phyloP scores from a whole-genome alignment of 2,113 vertebrate genomes.

The Corythaeola cristata region DNA sequence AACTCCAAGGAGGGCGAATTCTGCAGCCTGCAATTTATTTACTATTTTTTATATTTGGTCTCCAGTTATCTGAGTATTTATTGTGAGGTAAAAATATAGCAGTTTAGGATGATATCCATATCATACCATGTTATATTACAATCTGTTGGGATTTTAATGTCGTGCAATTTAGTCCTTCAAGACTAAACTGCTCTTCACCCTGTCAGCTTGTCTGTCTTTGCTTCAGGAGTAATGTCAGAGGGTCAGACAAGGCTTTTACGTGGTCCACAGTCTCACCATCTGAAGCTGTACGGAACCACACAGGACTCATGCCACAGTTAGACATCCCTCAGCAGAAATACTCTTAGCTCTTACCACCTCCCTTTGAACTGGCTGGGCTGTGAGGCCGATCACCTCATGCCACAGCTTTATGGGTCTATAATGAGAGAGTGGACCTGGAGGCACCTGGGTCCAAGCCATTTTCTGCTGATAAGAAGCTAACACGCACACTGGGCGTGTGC shows the following conservation, averaged over 20 bases:
- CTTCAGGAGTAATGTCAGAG: neutral
- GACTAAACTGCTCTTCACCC: neutral
- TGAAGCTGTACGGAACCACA: neutral
- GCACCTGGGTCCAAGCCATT: accelerated
- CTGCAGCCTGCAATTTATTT: neutral
- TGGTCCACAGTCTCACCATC: neutral
- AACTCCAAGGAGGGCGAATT: neutral
- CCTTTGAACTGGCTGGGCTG: neutral
- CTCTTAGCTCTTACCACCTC: neutral
- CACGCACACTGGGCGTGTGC: accelerated
- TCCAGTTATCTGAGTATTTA: neutral
- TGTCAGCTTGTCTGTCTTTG: neutral
- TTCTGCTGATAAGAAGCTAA: neutral
- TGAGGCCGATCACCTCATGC: neutral
- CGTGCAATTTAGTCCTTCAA: neutral
- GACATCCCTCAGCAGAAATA: neutral
- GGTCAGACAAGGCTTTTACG: neutral
- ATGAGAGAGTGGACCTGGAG: neutral
- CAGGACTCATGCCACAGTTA: neutral
- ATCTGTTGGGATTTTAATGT: neutral
- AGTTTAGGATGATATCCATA: neutral
- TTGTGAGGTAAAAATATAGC: neutral
- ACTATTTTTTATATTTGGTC: neutral
- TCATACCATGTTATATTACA: neutral
- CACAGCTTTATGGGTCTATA: neutral